A percentile compares a stretch with the other conserved stretches of the same genome.
Conservation (phyloP, 2,888 invertebrate species). For the Leptopilina syphax region DNA sequence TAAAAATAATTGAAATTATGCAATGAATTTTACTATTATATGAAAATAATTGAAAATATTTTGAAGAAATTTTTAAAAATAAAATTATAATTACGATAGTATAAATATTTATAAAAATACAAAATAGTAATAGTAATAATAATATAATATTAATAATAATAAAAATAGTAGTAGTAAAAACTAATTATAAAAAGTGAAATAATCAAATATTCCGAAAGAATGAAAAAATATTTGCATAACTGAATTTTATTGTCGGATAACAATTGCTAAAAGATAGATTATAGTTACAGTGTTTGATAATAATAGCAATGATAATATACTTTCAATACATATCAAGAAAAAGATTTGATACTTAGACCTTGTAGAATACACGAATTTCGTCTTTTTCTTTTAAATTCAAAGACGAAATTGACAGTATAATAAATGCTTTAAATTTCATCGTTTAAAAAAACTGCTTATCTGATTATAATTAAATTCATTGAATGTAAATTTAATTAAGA, state of each 20-base stretch:
- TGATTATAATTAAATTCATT: background rate
- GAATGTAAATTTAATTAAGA: constrained; percentile 24
- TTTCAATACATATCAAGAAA: constrained; percentile 34
- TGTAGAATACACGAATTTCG: constrained; percentile 9
- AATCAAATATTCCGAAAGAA: background rate
- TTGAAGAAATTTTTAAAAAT: too few relatives aligned
- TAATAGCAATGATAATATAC: constrained; percentile 23
- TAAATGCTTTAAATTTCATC: constrained; percentile 6
- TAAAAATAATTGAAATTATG: too few relatives aligned
- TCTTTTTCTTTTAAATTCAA: background rate
- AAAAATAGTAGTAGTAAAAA: too few relatives aligned
- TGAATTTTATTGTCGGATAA: constrained; percentile 40
- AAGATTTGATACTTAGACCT: constrained; percentile 22
- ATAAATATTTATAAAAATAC: too few relatives aligned
- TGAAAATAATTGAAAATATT: too few relatives aligned
- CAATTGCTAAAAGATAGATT: constrained; percentile 34
- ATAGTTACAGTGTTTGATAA: constrained; percentile 20
- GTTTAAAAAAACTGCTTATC: background rate
- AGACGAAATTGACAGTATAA: background rate
- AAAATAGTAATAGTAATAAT: too few relatives aligned
- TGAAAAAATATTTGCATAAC: background rate
- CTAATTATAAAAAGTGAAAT: background rate
- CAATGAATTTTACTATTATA: too few relatives aligned
- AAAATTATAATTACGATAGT: too few relatives aligned
- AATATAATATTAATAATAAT: too few relatives aligned